Percentiles rank a stretch among this genome's conserved stretches.
Evolutionary conservation across 2,888 invertebrate species (phyloP).

Genomic region (Pachydiplax longipennis): DNA sequence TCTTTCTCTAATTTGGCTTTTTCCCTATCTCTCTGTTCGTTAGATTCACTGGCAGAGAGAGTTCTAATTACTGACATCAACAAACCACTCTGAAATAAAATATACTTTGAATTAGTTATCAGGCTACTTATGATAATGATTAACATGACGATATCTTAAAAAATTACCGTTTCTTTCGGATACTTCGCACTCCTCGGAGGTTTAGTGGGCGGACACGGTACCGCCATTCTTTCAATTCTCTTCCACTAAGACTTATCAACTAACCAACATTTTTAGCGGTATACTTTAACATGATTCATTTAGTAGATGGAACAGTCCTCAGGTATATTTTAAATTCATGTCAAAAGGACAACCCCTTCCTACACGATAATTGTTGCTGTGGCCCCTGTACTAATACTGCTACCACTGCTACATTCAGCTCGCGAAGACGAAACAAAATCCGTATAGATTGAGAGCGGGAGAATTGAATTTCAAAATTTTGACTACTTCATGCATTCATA

Average conservation of each 20-base stretch:
- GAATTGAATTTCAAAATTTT: no score
- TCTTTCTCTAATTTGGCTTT: slow-evolving; percentile 93
- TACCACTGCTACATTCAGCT: no score
- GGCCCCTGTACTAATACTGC: no score
- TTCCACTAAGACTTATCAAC: background rate
- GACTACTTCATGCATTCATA: no score
- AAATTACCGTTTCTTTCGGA: slow-evolving; percentile 81
- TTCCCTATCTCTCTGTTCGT: slow-evolving; percentile 91
- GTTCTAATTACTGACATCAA: slow-evolving; percentile 96
- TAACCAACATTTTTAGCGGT: background rate
- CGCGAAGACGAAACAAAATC: no score
- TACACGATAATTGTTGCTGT: no score
- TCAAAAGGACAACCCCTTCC: no score
- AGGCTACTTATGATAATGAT: background rate
- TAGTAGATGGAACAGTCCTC: no score
- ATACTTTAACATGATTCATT: no score
- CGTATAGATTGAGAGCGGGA: no score
- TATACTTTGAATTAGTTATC: background rate
- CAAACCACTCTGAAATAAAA: slow-evolving; percentile 73
- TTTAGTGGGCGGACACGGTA: slow-evolving; percentile 78
- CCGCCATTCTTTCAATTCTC: slow-evolving; percentile 52
- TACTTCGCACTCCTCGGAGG: slow-evolving; percentile 87
- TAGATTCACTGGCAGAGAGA: slow-evolving; percentile 91
- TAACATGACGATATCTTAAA: background rate
- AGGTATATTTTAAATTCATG: no score